These are phyloP conservation scores for Anas platyrhynchos DNA, from an alignment of 2,113 vertebrate genomes.

Conservation along the genomic window DNA sequence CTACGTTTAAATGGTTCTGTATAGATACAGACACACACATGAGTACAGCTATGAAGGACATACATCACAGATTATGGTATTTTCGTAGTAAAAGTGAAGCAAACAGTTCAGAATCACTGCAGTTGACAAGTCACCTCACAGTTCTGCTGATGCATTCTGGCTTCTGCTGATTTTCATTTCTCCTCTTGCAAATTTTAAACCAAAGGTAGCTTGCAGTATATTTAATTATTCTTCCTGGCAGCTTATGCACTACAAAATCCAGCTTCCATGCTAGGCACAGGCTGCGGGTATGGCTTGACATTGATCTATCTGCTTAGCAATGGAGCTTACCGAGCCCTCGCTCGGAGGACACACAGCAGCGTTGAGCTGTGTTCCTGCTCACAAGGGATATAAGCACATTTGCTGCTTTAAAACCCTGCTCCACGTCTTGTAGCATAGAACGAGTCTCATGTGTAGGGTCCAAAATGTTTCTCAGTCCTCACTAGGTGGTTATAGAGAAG, in stretches of 20 bases:
- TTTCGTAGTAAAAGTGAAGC: neutral
- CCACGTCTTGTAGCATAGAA: neutral
- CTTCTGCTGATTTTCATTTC: constrained; percentile 11
- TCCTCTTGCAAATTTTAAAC: constrained; percentile 27
- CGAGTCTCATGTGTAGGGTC: neutral
- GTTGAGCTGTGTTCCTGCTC: neutral
- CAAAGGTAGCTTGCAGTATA: neutral
- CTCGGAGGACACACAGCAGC: fast-evolving
- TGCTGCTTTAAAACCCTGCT: neutral
- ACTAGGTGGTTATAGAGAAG: fast-evolving
- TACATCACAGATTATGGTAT: neutral
- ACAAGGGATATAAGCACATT: neutral
- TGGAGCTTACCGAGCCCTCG: neutral
- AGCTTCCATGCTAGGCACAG: neutral
- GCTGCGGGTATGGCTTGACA: neutral
- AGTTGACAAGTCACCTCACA: constrained; percentile 10
- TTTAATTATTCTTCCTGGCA: constrained; percentile 34
- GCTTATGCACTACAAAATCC: neutral
- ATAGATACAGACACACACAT: neutral
- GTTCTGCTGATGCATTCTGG: neutral
- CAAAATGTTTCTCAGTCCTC: neutral
- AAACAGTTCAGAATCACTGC: neutral
- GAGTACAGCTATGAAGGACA: constrained; percentile 10
- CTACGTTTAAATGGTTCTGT: neutral
- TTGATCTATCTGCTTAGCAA: neutral